Evolutionary conservation across 2,113 vertebrate species (phyloP).

Genomic region (Gymnogyps californianus): DNA sequence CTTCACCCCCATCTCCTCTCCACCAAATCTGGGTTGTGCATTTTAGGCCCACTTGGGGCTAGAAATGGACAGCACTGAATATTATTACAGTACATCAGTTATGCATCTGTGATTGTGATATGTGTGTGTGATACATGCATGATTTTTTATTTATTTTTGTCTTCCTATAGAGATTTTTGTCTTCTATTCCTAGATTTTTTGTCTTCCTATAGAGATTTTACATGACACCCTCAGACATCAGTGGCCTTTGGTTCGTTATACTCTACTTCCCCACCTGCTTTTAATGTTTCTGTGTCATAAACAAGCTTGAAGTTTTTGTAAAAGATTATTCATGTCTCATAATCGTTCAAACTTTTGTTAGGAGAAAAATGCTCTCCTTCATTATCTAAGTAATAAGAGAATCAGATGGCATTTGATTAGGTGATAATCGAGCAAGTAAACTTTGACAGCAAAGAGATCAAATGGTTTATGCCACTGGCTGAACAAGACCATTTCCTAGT

Average conservation of each 20-base stretch:
- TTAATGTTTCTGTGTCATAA: neutral
- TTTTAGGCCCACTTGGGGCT: neutral
- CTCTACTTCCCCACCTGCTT: neutral
- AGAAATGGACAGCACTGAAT: neutral
- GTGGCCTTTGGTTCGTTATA: neutral
- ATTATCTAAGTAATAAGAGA: neutral
- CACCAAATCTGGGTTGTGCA: neutral
- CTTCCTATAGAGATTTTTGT: neutral
- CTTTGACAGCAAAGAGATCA: neutral
- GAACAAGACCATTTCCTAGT: neutral
- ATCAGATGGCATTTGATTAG: neutral
- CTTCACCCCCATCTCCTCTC: neutral
- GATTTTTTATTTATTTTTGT: neutral
- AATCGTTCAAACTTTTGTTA: neutral
- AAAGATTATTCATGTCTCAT: neutral
- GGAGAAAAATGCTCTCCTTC: neutral
- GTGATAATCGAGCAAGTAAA: neutral
- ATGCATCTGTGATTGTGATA: neutral
- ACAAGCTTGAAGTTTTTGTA: neutral
- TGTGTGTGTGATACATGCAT: neutral
- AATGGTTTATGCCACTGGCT: neutral
- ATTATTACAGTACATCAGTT: neutral
- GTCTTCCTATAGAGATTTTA: neutral
- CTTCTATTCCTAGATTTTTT: neutral
- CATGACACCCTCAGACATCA: neutral